Conservation (phyloP, 2,888 invertebrate genomes). For the Cremastobaeus sp. region DNA sequence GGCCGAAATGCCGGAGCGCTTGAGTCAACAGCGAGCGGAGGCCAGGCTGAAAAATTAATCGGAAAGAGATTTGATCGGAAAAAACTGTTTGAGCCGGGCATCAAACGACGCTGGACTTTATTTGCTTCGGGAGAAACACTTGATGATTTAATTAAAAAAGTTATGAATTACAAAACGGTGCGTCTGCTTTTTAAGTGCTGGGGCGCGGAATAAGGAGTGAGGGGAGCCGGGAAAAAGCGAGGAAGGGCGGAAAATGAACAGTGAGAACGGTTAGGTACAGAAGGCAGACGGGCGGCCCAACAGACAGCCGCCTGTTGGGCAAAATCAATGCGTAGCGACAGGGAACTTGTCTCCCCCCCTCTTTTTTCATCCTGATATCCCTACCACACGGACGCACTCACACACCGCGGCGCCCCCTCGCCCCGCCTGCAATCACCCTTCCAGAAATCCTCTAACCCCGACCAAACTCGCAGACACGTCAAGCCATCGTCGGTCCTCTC, state of each 20-base stretch:
- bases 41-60: too few species aligned
- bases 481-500: conserved; percentile 15
- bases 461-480: conserved; percentile 44
- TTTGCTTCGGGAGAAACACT: too few species aligned
- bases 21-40: too few species aligned
- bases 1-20: too few species aligned
- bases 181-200: not conserved
- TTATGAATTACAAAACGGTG: conserved; percentile 8
- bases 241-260: conserved; percentile 55
- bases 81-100: too few species aligned
- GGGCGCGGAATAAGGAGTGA: not conserved
- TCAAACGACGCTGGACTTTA: too few species aligned
- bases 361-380: conserved; percentile 57
- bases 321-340: conserved; percentile 77
- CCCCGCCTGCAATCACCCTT: conserved; percentile 48
- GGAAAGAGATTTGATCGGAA: too few species aligned
- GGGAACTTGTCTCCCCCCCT: conserved; percentile 69
- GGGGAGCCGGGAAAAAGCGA: conserved; percentile 2
- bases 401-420: conserved; percentile 34
- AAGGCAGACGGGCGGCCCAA: conserved; percentile 68
- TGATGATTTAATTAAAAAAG: conserved; percentile 22
- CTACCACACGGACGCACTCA: conserved; percentile 50
- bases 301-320: conserved; percentile 75
- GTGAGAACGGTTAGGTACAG: conserved; percentile 66
- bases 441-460: conserved; percentile 51